Evolutionary conservation across 2,888 invertebrate species (phyloP), one percentile per base, ranked within the genome.

Genomic region (Eledone cirrhosa): DNA sequence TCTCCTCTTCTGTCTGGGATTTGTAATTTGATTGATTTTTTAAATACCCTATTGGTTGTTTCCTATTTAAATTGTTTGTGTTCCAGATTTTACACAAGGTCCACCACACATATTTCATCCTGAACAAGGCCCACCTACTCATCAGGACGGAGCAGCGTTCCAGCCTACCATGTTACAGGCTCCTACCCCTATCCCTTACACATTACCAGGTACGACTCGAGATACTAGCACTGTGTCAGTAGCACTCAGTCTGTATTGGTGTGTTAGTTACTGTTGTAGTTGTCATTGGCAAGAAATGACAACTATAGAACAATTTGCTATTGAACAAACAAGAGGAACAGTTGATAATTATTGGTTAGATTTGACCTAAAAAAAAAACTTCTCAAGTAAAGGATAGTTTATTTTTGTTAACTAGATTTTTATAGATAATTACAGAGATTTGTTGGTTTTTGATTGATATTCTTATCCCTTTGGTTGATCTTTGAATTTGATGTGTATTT

Each of bases 61-160:
- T 41, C 72, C 41, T 72, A n/a, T 72, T 41, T 72, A 41, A 72
- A 22, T n/a, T 72, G 19, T 72, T 72, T 72, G 72, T 72, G 72
- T 72, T 72, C 72, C 72, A 72, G 72, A 72, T 72, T 72, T 72
- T 72, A 72, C 72, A 14, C 72, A 72, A 72, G 72, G 72, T 47
- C 76, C 47, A 48, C 76, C 48, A 76, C 76, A n/a, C 48, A 24
- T 76, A 48, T 76, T 76, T 48, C 76, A 76, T 76, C 76, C 76
- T 27, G 76, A 76, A 29, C 76, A 76, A 48, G 76, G 48, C 29
- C 72, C 72, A 33, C 72, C 72, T 72, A 72, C 72, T 22, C 72
- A 72, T 33, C 72, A 72, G 29, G 72, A 72, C 11, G 72, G 72
- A 72, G 72, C 72, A 76, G 76, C 76, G 48, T 76, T 48, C 48